These are phyloP conservation scores for Tenodera sinensis DNA, from an alignment of 2,888 invertebrate genomes.

Conservation along the genomic window DNA sequence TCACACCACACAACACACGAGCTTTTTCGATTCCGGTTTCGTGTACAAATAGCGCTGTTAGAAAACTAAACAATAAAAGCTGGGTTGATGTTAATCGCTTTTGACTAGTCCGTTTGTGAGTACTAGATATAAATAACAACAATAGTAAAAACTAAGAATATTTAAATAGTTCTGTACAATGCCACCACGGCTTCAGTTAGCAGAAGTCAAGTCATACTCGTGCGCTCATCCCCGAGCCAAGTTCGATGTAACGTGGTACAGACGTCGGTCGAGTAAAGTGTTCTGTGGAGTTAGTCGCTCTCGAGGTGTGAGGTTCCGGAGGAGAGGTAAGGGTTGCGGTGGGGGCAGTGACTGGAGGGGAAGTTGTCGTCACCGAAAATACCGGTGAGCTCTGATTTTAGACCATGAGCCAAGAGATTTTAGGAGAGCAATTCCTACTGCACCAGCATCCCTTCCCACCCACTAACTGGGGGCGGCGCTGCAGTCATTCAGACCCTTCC, in stretches of 20 bases:
- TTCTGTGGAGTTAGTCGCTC: neutral
- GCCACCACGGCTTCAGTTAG: constrained; percentile 56
- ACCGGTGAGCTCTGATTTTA: constrained; percentile 25
- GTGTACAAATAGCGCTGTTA: neutral
- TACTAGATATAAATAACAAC: constrained; percentile 24
- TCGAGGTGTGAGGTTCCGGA: constrained; percentile 11
- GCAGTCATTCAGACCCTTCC: neutral
- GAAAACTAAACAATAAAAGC: constrained; percentile 1
- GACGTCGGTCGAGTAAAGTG: constrained; percentile 83
- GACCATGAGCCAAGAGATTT: constrained; percentile 16
- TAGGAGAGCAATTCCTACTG: neutral
- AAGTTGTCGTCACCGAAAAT: constrained; percentile 17
- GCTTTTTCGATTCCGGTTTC: neutral
- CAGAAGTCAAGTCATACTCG: constrained; percentile 67
- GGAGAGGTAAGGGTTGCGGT: constrained; percentile 6
- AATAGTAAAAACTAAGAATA: neutral
- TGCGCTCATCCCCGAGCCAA: constrained; percentile 32
- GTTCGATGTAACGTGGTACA: constrained; percentile 39
- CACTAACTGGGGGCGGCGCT: neutral
- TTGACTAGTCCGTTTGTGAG: constrained; percentile 45
- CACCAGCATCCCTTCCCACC: neutral
- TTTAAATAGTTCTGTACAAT: constrained; percentile 22
- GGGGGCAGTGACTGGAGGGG: neutral
- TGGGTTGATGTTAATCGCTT: constrained; percentile 19
- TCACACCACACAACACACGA: constrained; percentile 25